Evolutionary conservation across 2,113 vertebrate genomes (phyloP).

Genomic region (Australoheros scitulus): DNA sequence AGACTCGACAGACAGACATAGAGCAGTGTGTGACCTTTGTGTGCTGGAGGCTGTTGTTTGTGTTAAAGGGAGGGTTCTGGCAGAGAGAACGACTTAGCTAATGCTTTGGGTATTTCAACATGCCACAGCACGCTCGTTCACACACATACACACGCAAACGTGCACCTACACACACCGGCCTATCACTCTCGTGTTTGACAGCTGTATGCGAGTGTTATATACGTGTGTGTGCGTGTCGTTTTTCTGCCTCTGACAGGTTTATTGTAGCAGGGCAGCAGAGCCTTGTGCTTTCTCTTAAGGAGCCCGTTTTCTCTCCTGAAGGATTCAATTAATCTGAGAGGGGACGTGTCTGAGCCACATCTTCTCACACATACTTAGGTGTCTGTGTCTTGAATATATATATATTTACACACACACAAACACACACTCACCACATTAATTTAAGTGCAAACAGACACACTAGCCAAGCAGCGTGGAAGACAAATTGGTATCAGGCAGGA

Average conservation of each 20-base stretch:
- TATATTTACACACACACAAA: conserved; percentile 40
- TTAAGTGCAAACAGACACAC: conserved; percentile 64
- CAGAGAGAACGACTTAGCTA: conserved; percentile 57
- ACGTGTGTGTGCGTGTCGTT: conserved; percentile 31
- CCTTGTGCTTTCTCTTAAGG: conserved; percentile 73
- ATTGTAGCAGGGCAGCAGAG: conserved; percentile 66
- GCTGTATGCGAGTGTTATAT: conserved; percentile 29
- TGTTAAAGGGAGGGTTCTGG: conserved; percentile 54
- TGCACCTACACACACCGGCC: conserved; percentile 16
- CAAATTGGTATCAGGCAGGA: conserved; percentile 51
- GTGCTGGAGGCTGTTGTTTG: conserved; percentile 59
- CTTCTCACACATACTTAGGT: conserved; percentile 1
- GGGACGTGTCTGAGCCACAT: conserved; percentile 44
- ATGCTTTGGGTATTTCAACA: conserved; percentile 73
- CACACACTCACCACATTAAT: conserved; percentile 61
- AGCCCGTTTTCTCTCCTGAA: conserved; percentile 72
- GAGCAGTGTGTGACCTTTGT: conserved; percentile 61
- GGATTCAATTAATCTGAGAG: conserved; percentile 76
- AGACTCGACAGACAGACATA: conserved; percentile 40
- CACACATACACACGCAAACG: not conserved
- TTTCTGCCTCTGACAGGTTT: conserved; percentile 76
- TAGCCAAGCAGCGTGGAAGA: conserved; percentile 47
- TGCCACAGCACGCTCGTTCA: conserved; percentile 62
- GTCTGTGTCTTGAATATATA: conserved; percentile 53
- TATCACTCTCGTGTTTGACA: conserved; percentile 63